Base-by-base conservation (phyloP, 2,797 vertebrate species). In the Furcifer pardalis region DNA sequence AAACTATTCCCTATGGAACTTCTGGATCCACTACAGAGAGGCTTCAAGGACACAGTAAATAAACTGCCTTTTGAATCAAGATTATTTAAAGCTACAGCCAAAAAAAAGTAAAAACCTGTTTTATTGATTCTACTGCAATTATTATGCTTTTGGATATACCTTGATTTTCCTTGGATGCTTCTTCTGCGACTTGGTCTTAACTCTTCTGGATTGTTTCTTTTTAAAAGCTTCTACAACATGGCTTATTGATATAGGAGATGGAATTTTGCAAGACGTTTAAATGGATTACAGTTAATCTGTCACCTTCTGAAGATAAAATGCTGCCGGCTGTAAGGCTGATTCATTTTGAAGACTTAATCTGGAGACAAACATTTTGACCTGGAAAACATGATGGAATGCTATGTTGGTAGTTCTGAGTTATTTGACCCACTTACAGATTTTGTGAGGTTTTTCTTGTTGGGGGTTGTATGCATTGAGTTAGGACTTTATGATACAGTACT, bases 261-360 rank as follows among this genome's bases (percentile, higher is more conserved):
- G 91, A 86, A 91, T 93, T 91, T 90, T 94, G 87, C 91, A 94
- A 93, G 84, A 91, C 89, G 13, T 93, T 90, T 95, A 94, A 95
- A 90, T 93, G 95, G 96, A 95, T 97, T 96, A 94, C 91, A 95
- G 92, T 90, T 95, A 90, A 94, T 90, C 91, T 71, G 80, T 94
- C 80, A 90, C 90, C 91, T 93, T 86, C 84, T 30, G 84, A 90
- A 94, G 92, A 93, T 92, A 92, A 90, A 60, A 75, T 82, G 85
- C 83, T 89, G 89, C 85, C 85, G 89, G 88, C 91, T 91, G 79
- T 91, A 92, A 89, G 35, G 74, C 89, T 93, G 73, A 85, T 89
- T 92, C 88, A 1, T 90, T 93, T 87, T 91, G 90, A 93, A 88
- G 84, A 88, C 89, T 94, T 95, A 91, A 88, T 92, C 56, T 82